These are phyloP conservation scores for Nymphalis urticae DNA, from an alignment of 2,888 invertebrate species.

Conservation along the genomic window DNA sequence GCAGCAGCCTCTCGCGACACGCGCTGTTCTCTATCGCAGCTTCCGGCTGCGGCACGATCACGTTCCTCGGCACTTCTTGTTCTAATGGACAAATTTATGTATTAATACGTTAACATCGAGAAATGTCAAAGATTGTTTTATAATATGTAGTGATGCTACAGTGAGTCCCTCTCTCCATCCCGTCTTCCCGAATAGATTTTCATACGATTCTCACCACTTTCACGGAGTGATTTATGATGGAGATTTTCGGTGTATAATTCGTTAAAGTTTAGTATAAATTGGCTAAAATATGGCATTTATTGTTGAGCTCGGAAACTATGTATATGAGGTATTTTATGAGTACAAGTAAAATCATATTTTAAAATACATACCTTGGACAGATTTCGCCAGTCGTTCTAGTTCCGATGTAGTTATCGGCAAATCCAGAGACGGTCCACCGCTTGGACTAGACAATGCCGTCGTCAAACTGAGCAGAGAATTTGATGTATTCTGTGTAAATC, in stretches of 20 bases:
- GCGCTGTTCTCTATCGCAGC: slow-evolving; percentile 90
- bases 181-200: no score
- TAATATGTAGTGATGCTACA: no score
- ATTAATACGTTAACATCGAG: no score
- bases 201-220: no score
- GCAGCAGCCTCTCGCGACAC: slow-evolving; percentile 88
- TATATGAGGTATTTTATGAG: not conserved
- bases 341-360: not conserved
- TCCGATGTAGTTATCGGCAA: slow-evolving; percentile 70
- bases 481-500: slow-evolving; percentile 46
- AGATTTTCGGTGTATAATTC: no score
- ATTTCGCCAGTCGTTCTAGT: slow-evolving; percentile 66
- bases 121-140: no score
- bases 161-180: no score
- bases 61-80: slow-evolving; percentile 42
- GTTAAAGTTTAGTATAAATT: no score
- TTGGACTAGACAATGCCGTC: slow-evolving; percentile 64
- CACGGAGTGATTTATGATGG: no score
- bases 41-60: slow-evolving; percentile 87
- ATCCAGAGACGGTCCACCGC: slow-evolving; percentile 59
- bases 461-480: slow-evolving; percentile 49
- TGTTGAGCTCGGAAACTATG: no score
- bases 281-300: no score
- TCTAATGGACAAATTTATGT: slow-evolving; percentile 35
- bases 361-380: slow-evolving; percentile 63